Evolutionary conservation across 2,797 vertebrate genomes (phyloP).

Genomic region (Anas capensis): DNA sequence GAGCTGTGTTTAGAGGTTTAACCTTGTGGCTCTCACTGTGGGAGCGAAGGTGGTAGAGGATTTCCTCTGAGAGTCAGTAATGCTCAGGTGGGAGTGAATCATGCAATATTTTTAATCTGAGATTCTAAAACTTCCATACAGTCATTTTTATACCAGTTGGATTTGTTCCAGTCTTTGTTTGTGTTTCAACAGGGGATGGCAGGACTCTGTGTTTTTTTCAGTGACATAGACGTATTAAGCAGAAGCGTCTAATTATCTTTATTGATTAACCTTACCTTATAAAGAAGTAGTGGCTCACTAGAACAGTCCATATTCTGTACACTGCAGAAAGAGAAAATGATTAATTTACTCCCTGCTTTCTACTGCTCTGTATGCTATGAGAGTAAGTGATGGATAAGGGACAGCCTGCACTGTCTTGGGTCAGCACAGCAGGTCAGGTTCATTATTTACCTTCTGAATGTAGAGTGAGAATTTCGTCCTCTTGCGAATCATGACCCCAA

Average conservation of each 20-base stretch:
- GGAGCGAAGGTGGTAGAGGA: neutral
- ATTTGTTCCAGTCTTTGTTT: constrained; percentile 32
- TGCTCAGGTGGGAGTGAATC: neutral
- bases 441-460: constrained; percentile 54
- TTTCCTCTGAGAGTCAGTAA: constrained; percentile 1
- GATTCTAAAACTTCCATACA: neutral
- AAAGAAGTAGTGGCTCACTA: constrained; percentile 48
- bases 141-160: neutral
- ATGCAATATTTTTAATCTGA: neutral
- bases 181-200: neutral
- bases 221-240: constrained; percentile 47
- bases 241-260: constrained; percentile 65
- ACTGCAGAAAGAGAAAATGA: constrained; percentile 54
- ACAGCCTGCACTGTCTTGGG: constrained; percentile 34
- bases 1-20: neutral
- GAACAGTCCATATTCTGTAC: constrained; percentile 43
- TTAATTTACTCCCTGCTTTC: constrained; percentile 53
- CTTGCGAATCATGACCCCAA: neutral
- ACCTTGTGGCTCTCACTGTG: neutral
- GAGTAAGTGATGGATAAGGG: constrained; percentile 47
- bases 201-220: neutral
- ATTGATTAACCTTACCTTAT: constrained; percentile 71
- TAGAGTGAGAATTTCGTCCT: neutral
- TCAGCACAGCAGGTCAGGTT: constrained; percentile 57
- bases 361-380: neutral